A percentile compares a stretch with the other conserved stretches of the same genome.
Evolutionary conservation across 2,797 vertebrate genomes (phyloP).

Genomic region (Tolypeutes matacus): DNA sequence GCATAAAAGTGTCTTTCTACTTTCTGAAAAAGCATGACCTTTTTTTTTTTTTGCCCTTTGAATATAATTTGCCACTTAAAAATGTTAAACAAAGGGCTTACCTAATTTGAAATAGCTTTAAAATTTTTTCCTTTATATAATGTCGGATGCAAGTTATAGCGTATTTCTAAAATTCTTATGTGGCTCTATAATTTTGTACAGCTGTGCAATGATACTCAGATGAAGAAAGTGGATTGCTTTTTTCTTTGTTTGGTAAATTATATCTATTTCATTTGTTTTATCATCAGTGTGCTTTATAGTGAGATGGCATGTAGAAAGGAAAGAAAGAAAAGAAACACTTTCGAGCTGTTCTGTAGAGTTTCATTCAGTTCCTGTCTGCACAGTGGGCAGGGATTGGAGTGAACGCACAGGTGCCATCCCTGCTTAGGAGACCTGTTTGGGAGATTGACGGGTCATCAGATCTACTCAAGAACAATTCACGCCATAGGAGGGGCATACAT

Average conservation of each 20-base stretch:
- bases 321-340: background rate
- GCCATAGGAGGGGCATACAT: background rate
- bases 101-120: background rate
- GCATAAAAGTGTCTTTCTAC: background rate
- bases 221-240: background rate
- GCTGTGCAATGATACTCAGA: background rate
- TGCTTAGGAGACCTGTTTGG: background rate
- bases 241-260: background rate
- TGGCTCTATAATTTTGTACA: background rate
- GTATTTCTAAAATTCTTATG: background rate
- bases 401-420: background rate
- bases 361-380: background rate
- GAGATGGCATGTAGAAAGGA: background rate
- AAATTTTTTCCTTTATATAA: background rate
- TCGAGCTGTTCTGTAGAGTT: background rate
- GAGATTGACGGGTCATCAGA: background rate
- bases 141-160: background rate
- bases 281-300: background rate
- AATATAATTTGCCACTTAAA: background rate
- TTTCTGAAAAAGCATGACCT: background rate
- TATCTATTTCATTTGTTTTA: background rate
- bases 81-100: background rate
- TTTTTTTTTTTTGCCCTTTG: slow-evolving; percentile 38
- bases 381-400: background rate
- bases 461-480: background rate